Base-by-base conservation (phyloP, 2,888 invertebrate species). In the Achlya flavicornis region DNA sequence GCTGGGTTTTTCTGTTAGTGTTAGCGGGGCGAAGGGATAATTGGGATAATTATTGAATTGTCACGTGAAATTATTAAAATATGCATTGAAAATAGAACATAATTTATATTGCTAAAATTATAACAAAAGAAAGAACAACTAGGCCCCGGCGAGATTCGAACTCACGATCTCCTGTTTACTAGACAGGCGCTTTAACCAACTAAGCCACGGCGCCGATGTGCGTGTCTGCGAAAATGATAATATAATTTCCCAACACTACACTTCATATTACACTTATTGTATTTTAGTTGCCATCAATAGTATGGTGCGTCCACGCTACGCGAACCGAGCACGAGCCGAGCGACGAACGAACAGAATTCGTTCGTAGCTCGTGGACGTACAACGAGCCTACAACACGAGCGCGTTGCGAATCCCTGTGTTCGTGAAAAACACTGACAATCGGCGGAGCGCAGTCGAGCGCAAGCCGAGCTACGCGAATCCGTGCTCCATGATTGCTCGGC, bases 71-170 rank as follows among this genome's bases (percentile, higher is more conserved):
- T 26, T 26, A 26, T 35, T 35, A 6, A 5, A 35, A 1, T 5
- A 7, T 35, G 5, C 7, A 6, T 35, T 6, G 1, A 35, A 35
- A 3, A 35, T 35, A 35, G 4, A 35, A 35, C 35, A 35, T 35
- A 8, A 2, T 10, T 0, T 38, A 8, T 38, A 60, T 61, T 33
- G 41, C 41, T 38, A 11, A 61, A 61, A 62, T 10, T 33, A 33
- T 12, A 38, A 38, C 38, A 11, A 64, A 61, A 46, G 16, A 66
- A 2, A 5, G 61, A 57, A 57, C 38, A 26, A 70, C 65, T 67
- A 95, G 95, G 94, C 94, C 93, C 94, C 94, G 94, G 89, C 93
- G 94, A 94, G 95, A 95, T 94, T 95, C 95, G 95, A 95, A 95
- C 95, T 95, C 95, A 90, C 90, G 93, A 93, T 93, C 93, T 93